Evolutionary conservation across 2,113 vertebrate species (phyloP).

Genomic region (Stercorarius parasiticus): DNA sequence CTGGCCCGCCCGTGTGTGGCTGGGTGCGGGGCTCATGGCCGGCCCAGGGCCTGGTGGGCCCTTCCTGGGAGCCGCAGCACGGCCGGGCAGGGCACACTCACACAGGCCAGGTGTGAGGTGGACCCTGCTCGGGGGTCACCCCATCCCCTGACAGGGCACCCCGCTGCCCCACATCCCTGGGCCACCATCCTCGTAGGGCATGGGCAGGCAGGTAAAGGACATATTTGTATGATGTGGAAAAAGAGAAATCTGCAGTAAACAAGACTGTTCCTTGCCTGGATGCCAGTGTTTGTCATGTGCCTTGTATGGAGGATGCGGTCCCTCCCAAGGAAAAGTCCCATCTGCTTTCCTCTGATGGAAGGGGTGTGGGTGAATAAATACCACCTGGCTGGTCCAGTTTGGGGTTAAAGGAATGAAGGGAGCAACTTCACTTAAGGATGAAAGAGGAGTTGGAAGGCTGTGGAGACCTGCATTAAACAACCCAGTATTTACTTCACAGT

Average conservation of each 20-base stretch:
- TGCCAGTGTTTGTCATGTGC: fast-evolving
- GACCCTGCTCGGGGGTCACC: background rate
- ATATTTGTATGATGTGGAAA: fast-evolving
- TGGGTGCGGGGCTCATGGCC: background rate
- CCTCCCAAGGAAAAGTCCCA: background rate
- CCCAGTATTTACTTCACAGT: fast-evolving
- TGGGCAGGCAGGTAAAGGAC: fast-evolving
- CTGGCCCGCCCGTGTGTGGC: background rate
- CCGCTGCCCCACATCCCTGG: fast-evolving
- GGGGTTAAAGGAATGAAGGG: background rate
- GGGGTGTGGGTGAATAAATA: background rate
- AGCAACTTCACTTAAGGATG: background rate
- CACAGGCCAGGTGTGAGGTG: fast-evolving
- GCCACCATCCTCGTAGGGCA: fast-evolving
- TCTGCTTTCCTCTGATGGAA: background rate
- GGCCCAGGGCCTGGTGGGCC: background rate
- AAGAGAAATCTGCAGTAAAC: background rate
- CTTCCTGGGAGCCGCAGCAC: background rate
- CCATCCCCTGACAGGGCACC: fast-evolving
- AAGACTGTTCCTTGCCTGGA: fast-evolving
- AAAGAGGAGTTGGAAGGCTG: background rate
- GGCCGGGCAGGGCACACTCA: background rate
- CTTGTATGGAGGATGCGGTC: background rate
- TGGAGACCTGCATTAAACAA: background rate
- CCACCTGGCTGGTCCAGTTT: background rate